Conservation (phyloP, 2,797 vertebrate genomes). For the Spinus olivaceus region DNA sequence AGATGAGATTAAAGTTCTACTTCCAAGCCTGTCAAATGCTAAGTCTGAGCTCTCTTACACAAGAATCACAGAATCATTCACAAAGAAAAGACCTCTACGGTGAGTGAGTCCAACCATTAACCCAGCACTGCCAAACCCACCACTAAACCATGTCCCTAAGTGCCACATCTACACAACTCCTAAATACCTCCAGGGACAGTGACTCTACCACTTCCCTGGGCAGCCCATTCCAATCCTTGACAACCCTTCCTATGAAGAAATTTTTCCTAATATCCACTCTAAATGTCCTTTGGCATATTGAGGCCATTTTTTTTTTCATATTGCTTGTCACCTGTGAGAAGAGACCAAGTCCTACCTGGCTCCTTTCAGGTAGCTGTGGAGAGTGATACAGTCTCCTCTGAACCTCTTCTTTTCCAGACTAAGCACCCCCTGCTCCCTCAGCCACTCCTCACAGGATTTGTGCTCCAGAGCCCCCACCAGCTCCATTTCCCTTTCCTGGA, state of each 20-base stretch:
- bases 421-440: background rate
- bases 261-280: background rate
- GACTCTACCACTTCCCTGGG: background rate
- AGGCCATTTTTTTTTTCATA: background rate
- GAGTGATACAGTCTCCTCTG: background rate
- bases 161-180: background rate
- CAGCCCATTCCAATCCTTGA: background rate
- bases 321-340: background rate
- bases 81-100: background rate
- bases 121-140: background rate
- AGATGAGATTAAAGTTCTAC: background rate
- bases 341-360: background rate
- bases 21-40: background rate
- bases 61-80: background rate
- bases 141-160: accelerated
- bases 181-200: background rate
- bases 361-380: background rate
- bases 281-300: background rate
- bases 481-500: background rate
- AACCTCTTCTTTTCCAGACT: background rate
- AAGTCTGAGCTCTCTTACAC: background rate
- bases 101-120: background rate
- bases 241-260: background rate
- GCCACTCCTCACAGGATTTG: background rate
- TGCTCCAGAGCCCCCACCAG: background rate